phyloP scores from a whole-genome alignment of 2,888 invertebrate species.

The Ennomos quercinarius region DNA sequence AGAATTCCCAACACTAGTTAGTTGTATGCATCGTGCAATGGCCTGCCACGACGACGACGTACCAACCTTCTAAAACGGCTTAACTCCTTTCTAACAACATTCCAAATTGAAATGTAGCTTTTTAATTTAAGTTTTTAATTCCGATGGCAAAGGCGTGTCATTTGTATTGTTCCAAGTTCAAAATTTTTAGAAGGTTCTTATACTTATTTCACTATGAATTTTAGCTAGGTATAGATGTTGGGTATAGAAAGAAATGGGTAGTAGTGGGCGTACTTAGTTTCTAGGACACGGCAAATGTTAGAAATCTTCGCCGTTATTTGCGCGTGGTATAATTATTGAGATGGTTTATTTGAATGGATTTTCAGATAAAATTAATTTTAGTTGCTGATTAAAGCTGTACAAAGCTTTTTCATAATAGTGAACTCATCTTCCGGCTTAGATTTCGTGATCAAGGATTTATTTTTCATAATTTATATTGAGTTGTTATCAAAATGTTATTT shows the following conservation, averaged over 20 bases:
- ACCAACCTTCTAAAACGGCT: constrained; percentile 49
- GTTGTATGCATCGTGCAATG: constrained; percentile 85
- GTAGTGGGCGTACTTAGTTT: constrained; percentile 78
- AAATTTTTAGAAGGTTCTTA: constrained; percentile 81
- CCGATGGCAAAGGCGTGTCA: constrained; percentile 2
- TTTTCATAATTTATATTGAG: no score
- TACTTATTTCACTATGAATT: constrained; percentile 84
- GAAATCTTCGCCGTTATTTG: constrained; percentile 69
- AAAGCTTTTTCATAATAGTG: constrained; percentile 10
- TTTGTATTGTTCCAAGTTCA: constrained; percentile 24
- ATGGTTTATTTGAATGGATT: constrained; percentile 36
- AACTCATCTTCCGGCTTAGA: neutral
- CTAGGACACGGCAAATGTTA: constrained; percentile 80
- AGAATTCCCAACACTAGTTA: constrained; percentile 74
- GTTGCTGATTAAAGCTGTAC: constrained; percentile 22
- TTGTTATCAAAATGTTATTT: no score
- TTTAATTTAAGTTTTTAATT: constrained; percentile 10
- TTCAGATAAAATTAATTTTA: constrained; percentile 24
- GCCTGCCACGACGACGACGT: constrained; percentile 75
- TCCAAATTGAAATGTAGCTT: constrained; percentile 39
- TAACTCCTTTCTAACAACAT: constrained; percentile 39
- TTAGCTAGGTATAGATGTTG: constrained; percentile 78
- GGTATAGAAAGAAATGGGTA: constrained; percentile 82
- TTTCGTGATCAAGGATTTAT: no score
- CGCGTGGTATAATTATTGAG: constrained; percentile 38